Evolutionary conservation across 2,888 invertebrate genomes (phyloP), one percentile per base, ranked within the genome.

Genomic region (Scaptomyza caliginosa): DNA sequence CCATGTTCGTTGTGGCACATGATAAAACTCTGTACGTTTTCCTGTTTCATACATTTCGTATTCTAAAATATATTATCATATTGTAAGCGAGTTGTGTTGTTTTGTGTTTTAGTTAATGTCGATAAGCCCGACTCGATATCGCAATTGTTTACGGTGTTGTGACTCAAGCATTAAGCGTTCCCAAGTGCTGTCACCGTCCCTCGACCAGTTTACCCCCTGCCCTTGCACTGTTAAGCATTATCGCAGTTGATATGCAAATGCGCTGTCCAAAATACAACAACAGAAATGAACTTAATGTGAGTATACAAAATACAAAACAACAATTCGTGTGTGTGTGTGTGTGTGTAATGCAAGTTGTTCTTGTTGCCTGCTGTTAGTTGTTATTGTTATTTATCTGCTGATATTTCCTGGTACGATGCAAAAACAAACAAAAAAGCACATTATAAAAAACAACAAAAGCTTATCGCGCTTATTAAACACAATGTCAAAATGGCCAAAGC

Each of bases 401-500:
- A 86, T 86, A 82, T 82, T 82, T 82, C 81, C 81, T 82, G 81
- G 85, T 75, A 58, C 67, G 81, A 86, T 67, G 65, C 62, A 72
- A 75, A 85, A 54, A 51, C 21, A 34, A 45, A 23, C 32, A 30
- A 46, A 13, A 58, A 17, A 58, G 39, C 39, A 65, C 48, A 72
- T 40, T 42, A 57, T 34, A 62, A 48, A 71, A 65, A 58, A 68
- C 58, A 65, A 75, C 55, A 60, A 46, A 67, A 54, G 74, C 86
- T 81, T 81, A 80, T 80, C 86, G 66, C 68, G 64, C 43, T 77
- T 76, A 64, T 70, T 76, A 85, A 85, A 85, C 76, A 79, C 83
- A 85, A 82, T 85, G 86, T 82, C 86, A 85, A 85, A 85, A 82
- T 82, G 73, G 45, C 76, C 79, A 79, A 79, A 85, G 79, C 78